Evolutionary conservation across 1,140 invertebrate species (phyloP), one percentile per base, ranked within the genome.

Genomic region (Drosophila parvula): DNA sequence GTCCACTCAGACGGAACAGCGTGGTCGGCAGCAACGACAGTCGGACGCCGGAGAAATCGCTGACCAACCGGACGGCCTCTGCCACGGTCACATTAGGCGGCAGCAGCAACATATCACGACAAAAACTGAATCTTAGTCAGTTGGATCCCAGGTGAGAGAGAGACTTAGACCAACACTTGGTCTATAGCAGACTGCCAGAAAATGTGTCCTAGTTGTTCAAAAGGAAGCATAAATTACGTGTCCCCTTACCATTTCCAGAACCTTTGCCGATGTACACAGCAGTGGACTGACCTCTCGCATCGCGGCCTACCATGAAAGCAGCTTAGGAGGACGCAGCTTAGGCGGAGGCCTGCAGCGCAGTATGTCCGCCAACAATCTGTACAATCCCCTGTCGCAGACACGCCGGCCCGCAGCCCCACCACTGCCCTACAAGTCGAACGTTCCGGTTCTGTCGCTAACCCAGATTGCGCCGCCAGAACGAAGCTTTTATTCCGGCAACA

Each of bases 181-280:
- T n/a, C n/a, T 22, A 22, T 22, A 3, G 22, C 22, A 22, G 22
- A 22, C 22, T 22, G n/a, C 38, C 18, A 55, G 18, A 11, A 44
- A 12, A 44, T 22, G 18, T 12, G 10, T 12, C 10, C 9, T 14
- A 3, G 1, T 6, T 45, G 18, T 27, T 6, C 44, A 12, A 14
- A 14, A n/a, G 27, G 45, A 32, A 14, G 5, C 41, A 22, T 22
- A 2, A 22, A 1, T 22, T 22, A 22, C 22, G 22, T 22, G 22
- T 22, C 22, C 22, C 3, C 22, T 32, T 45, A 7, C 5, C 9
- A 11, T 14, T 43, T 34, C 2, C 30, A 92, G 91, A 57, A 80
- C 78, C 0, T 93, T 90, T 76, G 91, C 91, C 45, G 93, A 93
- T 73, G 90, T 92, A 5, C 92, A 93, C 74, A 93, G 93, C 67